These are phyloP conservation scores for Paraplagusia blochii DNA, from an alignment of 2,113 vertebrate genomes.

Conservation along the genomic window DNA sequence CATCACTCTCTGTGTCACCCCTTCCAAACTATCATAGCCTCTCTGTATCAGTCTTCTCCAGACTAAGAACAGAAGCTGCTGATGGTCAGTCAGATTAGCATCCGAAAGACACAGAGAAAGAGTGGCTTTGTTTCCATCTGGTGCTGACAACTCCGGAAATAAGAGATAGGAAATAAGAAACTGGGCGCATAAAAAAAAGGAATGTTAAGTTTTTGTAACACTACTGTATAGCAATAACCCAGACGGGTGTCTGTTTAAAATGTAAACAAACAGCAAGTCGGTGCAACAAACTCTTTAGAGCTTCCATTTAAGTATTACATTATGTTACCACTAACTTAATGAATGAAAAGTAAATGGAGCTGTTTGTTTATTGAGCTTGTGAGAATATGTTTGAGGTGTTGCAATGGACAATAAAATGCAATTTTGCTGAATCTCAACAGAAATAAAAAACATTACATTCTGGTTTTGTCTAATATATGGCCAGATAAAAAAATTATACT, in stretches of 20 bases:
- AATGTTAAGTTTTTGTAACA: slow-evolving; percentile 4
- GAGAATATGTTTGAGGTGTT: too few relatives aligned
- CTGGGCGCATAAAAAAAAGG: slow-evolving; percentile 7
- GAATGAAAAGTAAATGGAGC: too few relatives aligned
- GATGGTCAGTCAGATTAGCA: slow-evolving; percentile 55
- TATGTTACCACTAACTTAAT: too few relatives aligned
- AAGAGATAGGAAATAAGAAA: slow-evolving; percentile 47
- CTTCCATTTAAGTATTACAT: neutral
- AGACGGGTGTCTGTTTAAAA: neutral
- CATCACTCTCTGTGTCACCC: slow-evolving; percentile 38
- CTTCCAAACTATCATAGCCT: slow-evolving; percentile 11
- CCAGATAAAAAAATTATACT: too few relatives aligned
- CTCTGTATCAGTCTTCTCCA: slow-evolving; percentile 33
- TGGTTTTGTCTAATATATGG: too few relatives aligned
- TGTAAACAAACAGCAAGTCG: neutral
- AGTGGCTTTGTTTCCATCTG: slow-evolving; percentile 48
- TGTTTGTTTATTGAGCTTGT: too few relatives aligned
- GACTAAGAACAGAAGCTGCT: slow-evolving; percentile 39
- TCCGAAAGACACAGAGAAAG: slow-evolving; percentile 47
- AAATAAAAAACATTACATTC: too few relatives aligned
- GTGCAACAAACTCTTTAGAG: neutral
- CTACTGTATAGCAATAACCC: too few relatives aligned
- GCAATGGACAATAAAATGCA: too few relatives aligned
- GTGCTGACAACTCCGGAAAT: slow-evolving; percentile 33
- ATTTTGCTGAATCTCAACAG: too few relatives aligned